A percentile compares a stretch with the other conserved stretches of the same genome.
Conservation (phyloP, 2,797 vertebrate genomes). For the Falco cherrug region DNA sequence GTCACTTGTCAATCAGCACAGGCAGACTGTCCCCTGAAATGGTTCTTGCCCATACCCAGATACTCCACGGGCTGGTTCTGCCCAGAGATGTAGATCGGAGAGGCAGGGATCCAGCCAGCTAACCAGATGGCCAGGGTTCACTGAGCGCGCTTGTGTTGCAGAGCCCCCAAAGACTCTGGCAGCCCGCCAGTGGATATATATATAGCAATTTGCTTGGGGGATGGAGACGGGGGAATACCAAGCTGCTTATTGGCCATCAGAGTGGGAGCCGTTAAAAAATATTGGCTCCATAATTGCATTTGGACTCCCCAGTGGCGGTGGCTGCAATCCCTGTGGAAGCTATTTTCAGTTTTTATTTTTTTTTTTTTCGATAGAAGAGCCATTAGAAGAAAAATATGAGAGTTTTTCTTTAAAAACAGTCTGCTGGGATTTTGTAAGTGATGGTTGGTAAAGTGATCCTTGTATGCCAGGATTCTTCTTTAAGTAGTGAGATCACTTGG, state of each 20-base stretch:
- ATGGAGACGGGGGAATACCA: conserved; percentile 29
- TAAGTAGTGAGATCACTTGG: conserved; percentile 59
- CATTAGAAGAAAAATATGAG: background rate
- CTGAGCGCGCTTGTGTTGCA: conserved; percentile 39
- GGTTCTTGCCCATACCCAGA: background rate
- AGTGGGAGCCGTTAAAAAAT: conserved; percentile 40
- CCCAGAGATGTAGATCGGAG: background rate
- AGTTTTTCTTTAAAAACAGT: conserved; percentile 36
- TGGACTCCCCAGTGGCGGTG: background rate
- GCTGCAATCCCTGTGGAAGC: background rate
- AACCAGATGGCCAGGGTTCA: conserved; percentile 51
- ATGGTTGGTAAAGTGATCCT: conserved; percentile 17
- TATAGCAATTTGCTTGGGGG: conserved; percentile 35
- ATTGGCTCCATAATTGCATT: conserved; percentile 60
- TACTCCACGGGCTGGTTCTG: background rate
- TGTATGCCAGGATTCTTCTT: conserved; percentile 31
- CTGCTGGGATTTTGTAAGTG: conserved; percentile 14
- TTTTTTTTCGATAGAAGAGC: background rate
- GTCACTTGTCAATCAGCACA: background rate
- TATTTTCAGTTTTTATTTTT: conserved; percentile 1
- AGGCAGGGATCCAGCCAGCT: conserved; percentile 28
- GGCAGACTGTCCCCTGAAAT: background rate
- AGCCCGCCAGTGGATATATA: background rate
- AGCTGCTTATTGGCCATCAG: conserved; percentile 50
- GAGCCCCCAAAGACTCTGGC: conserved; percentile 28